Base-by-base conservation (phyloP, 1,140 invertebrate genomes). In the Globodera rostochiensis region DNA sequence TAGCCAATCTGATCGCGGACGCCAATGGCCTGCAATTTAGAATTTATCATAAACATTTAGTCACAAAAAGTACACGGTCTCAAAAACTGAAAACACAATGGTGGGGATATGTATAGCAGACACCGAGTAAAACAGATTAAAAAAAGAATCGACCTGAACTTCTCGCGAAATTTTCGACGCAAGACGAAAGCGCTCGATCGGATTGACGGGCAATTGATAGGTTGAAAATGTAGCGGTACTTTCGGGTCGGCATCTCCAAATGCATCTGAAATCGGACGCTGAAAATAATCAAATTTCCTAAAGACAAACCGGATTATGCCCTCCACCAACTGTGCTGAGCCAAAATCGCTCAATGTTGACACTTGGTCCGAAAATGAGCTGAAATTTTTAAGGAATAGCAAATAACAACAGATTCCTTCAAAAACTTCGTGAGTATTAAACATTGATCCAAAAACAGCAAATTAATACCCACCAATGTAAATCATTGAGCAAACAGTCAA, bases 1-100 rank as follows among this genome's bases (percentile, higher is more conserved):
- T 83, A 83, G 45, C 80, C 82, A 57, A 83, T 66, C 57, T 83
- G 66, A 8, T 84, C 83, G 8, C 80, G 67, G 60, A 83, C 70
- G 21, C 82, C 81, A n/a, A 82, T 19, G 6, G 46, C 25, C 81
- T 82, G 21, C 25, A 82, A 83, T 15, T 45, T 49, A 82, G 7
- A 77, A 15, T 82, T 80, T 60, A 76, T 36, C 36, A 36, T 36
- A 36, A 36, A 36, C 1, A 36, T 36, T 36, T 36, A 1, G 36
- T 36, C 1, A 36, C 36, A 36, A 36, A 36, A 36, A 36, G 1
- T 36, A 36, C 36, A 36, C 36, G 36, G 36, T 36, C 9, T 83
- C 5, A 25, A 21, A 83, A 73, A 19, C 70, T 19, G 57, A 64
- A 80, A n/a, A 57, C 25, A 25, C 25, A 25, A 25, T 25, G 25